Percentiles rank a stretch among this genome's conserved stretches.
Conservation (phyloP, 2,888 invertebrate genomes). For the Latheticus oryzae region DNA sequence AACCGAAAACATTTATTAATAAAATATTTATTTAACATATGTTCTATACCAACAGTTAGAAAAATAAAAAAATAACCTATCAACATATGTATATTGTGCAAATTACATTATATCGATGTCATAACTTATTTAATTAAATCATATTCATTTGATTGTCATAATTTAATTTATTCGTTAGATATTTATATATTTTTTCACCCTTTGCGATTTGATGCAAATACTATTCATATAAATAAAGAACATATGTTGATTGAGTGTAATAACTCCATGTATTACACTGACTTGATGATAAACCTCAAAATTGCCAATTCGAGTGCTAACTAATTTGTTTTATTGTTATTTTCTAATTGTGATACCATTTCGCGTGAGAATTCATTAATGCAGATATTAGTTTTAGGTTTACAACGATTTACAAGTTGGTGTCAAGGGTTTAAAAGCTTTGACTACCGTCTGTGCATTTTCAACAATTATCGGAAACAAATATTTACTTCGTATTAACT, state of each 20-base stretch:
- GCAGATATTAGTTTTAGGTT: slow-evolving; percentile 33
- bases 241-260: slow-evolving; percentile 39
- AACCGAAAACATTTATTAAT: slow-evolving; percentile 38
- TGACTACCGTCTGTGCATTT: slow-evolving; percentile 7
- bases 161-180: slow-evolving; percentile 46
- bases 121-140: slow-evolving; percentile 46
- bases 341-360: slow-evolving; percentile 31
- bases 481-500: slow-evolving; percentile 8
- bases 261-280: slow-evolving; percentile 35
- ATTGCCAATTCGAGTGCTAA: slow-evolving; percentile 33
- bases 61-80: too few relatives aligned
- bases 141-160: slow-evolving; percentile 45
- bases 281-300: slow-evolving; percentile 38
- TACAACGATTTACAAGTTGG: slow-evolving; percentile 27
- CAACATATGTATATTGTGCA: slow-evolving; percentile 38
- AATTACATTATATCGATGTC: slow-evolving; percentile 40
- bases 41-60: too few relatives aligned
- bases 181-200: slow-evolving; percentile 34
- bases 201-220: slow-evolving; percentile 20
- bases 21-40: slow-evolving; percentile 40
- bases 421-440: slow-evolving; percentile 21
- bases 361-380: slow-evolving; percentile 24
- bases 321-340: slow-evolving; percentile 40
- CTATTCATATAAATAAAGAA: slow-evolving; percentile 23
- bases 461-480: slow-evolving; percentile 1